Conservation (phyloP, 2,797 vertebrate genomes). For the Ctenochaetus hawaiiensis region DNA sequence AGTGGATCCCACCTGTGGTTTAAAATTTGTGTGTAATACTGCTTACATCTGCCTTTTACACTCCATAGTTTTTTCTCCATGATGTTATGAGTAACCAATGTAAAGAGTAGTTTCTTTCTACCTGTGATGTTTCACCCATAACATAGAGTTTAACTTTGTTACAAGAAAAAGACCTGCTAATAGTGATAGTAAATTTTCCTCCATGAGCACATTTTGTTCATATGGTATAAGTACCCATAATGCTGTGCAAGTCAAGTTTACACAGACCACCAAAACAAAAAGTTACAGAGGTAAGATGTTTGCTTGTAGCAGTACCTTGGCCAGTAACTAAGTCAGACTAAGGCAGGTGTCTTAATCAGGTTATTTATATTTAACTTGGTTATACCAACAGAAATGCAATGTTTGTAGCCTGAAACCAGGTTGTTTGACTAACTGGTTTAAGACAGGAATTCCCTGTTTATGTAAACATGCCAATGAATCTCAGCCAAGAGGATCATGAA, state of each 20-base stretch:
- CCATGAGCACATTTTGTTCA: not conserved
- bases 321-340: not conserved
- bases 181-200: not conserved
- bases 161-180: not conserved
- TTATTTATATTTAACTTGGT: conserved; percentile 10
- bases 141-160: not conserved
- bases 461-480: conserved; percentile 6
- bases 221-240: not conserved
- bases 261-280: not conserved
- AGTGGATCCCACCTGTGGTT: not conserved
- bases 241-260: not conserved
- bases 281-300: conserved; percentile 5
- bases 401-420: conserved; percentile 9
- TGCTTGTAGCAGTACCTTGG: not conserved
- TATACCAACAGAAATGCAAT: conserved; percentile 3
- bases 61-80: not conserved
- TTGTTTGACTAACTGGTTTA: conserved; percentile 44
- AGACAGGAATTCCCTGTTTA: conserved; percentile 16
- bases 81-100: not conserved
- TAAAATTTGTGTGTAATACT: not conserved
- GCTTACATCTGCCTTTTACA: not conserved
- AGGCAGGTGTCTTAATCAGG: conserved; percentile 21
- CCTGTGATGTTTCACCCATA: not conserved
- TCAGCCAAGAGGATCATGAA: not conserved
- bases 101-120: not conserved